Evolutionary conservation across 2,888 invertebrate species (phyloP).

Genomic region (Alviniconcha strummeri): DNA sequence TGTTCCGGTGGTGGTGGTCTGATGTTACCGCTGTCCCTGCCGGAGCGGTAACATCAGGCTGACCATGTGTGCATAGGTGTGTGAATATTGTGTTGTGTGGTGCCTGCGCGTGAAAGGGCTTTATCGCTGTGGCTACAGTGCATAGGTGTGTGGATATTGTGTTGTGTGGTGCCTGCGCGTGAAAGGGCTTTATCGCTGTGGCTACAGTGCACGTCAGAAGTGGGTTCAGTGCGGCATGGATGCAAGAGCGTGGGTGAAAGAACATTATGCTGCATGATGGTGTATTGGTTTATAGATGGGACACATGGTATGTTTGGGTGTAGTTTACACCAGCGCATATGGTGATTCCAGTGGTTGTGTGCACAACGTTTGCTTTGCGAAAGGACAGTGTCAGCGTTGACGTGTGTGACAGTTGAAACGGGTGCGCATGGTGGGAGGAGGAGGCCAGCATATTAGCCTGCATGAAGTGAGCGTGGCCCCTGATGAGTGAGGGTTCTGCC

Average conservation of each 20-base stretch:
- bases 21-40: conserved; percentile 20
- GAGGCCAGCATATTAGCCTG: too few species aligned
- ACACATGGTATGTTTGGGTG: neutral
- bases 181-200: neutral
- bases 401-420: too few species aligned
- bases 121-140: neutral
- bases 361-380: too few species aligned
- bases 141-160: neutral
- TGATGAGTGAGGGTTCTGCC: too few species aligned
- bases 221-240: neutral
- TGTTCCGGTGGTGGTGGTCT: neutral
- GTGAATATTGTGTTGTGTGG: neutral
- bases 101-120: neutral
- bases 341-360: too few species aligned
- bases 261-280: neutral
- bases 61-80: neutral
- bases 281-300: neutral
- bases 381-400: too few species aligned
- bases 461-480: too few species aligned
- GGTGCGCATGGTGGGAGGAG: too few species aligned
- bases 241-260: neutral
- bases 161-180: neutral
- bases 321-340: neutral
- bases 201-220: too few species aligned
- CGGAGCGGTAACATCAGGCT: conserved; percentile 7